Base-by-base conservation (phyloP, 2,113 vertebrate species). In the Monopterus albus region DNA sequence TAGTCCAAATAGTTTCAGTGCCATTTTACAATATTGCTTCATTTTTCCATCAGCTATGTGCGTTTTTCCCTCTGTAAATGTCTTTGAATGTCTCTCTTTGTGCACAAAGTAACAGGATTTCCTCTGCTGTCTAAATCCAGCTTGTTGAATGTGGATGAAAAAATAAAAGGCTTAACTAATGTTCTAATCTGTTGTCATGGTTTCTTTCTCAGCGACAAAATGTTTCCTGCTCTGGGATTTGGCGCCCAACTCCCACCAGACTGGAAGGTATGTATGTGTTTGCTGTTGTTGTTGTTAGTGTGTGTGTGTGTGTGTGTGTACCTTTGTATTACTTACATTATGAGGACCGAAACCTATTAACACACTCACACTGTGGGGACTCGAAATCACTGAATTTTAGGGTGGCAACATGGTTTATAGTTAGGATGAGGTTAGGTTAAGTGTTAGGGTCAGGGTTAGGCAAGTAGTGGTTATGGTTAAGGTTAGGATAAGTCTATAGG, bases 141-240 rank as follows among this genome's bases (percentile, higher is more conserved):
- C 13, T 67, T 43, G 65, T 82, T 83, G 57, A 75, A 79, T 80
- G 78, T 51, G 33, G 39, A 64, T 67, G 28, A 17, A 23, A 4
- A 33, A 61, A 38, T 74, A 67, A 75, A 57, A 20, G 40, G 56
- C 42, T 79, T 73, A 75, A 84, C 81, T 82, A 73, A 59, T 15
- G 35, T 47, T 77, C 59, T 51, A 84, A 89, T 86, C 78, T 90
- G 79, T 87, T 91, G 72, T 77, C 86, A 65, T 88, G 88, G 49
- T 92, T 89, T 92, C 83, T 81, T 79, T 73, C 87, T 63, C 76
- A 99, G 98, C 40, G 96, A 98, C 88, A 99, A 99, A 94, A 97
- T 98, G 95, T 99, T 99, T 93, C 98, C 98, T 71, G 98, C 98
- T 58, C 91, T 99, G 84, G 98, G 98, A 79, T 99, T 99, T 10